Evolutionary conservation across 2,113 vertebrate genomes (phyloP).

Genomic region (Ranitomeya imitator): DNA sequence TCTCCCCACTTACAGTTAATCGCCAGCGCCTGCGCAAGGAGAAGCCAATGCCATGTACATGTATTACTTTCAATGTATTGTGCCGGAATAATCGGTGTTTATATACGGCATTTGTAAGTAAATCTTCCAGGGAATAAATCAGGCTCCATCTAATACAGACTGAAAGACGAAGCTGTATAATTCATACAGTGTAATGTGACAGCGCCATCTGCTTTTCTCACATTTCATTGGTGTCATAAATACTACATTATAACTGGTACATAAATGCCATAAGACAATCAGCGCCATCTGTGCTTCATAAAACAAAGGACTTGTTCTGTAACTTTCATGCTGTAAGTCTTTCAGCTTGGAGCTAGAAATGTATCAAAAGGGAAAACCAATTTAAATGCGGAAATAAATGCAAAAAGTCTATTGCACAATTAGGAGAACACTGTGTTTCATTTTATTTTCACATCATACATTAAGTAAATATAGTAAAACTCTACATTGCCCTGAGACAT

Average conservation of each 20-base stretch:
- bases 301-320: conserved; percentile 7
- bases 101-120: background rate
- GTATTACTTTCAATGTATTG: background rate
- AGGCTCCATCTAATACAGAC: background rate
- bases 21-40: too few relatives aligned
- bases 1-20: too few relatives aligned
- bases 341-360: background rate
- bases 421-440: background rate
- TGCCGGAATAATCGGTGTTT: background rate
- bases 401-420: background rate
- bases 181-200: conserved; percentile 22
- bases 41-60: too few relatives aligned
- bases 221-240: conserved; percentile 36
- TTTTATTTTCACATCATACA: background rate
- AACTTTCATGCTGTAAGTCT: conserved; percentile 21
- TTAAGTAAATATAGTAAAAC: background rate
- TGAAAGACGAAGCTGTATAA: conserved; percentile 5
- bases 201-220: conserved; percentile 32
- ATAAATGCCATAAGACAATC: conserved; percentile 40
- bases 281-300: conserved; percentile 4
- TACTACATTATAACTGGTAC: conserved; percentile 42
- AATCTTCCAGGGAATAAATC: background rate
- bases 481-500: background rate
- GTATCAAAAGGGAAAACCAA: background rate
- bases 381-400: conserved; percentile 4